Evolutionary conservation across 1,140 invertebrate species (phyloP).

Genomic region (Probaryconus sp.): DNA sequence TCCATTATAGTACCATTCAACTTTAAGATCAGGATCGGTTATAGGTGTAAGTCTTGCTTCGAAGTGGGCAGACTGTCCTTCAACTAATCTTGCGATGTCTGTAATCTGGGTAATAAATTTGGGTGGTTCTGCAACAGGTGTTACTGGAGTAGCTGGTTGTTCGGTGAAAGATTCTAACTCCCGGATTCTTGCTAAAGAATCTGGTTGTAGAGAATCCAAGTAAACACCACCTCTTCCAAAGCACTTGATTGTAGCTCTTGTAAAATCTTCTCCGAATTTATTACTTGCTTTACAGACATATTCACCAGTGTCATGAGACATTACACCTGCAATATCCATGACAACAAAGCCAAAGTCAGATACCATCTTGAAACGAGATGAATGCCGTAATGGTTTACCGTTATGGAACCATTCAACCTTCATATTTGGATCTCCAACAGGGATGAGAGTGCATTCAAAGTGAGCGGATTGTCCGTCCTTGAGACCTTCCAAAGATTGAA

Average conservation of each 20-base stretch:
- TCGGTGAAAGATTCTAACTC: constrained; percentile 88
- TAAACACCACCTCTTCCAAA: constrained; percentile 93
- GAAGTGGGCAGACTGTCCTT: constrained; percentile 96
- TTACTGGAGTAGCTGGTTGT: constrained; percentile 81
- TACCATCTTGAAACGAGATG: constrained; percentile 94
- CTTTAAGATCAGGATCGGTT: constrained; percentile 93
- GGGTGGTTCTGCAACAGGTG: constrained; percentile 88
- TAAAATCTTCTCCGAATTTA: constrained; percentile 93
- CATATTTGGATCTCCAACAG: constrained; percentile 95
- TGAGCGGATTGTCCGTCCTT: constrained; percentile 95
- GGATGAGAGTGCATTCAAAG: constrained; percentile 94
- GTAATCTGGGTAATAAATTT: constrained; percentile 93
- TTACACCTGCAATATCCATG: constrained; percentile 95
- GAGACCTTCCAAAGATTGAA: constrained; percentile 89
- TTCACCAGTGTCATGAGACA: constrained; percentile 95
- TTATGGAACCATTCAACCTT: constrained; percentile 98
- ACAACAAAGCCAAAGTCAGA: constrained; percentile 98
- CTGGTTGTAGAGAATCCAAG: constrained; percentile 95
- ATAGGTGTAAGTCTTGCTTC: constrained; percentile 94
- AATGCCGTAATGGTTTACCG: constrained; percentile 90
- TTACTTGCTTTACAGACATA: constrained; percentile 94
- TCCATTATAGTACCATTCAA: constrained; percentile 97
- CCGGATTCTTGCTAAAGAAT: constrained; percentile 92
- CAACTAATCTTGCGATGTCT: constrained; percentile 89
- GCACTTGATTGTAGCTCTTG: constrained; percentile 89